A percentile compares a stretch with the other conserved stretches of the same genome.
Evolutionary conservation across 2,113 vertebrate species (phyloP).

Genomic region (Megaceryle torquata): DNA sequence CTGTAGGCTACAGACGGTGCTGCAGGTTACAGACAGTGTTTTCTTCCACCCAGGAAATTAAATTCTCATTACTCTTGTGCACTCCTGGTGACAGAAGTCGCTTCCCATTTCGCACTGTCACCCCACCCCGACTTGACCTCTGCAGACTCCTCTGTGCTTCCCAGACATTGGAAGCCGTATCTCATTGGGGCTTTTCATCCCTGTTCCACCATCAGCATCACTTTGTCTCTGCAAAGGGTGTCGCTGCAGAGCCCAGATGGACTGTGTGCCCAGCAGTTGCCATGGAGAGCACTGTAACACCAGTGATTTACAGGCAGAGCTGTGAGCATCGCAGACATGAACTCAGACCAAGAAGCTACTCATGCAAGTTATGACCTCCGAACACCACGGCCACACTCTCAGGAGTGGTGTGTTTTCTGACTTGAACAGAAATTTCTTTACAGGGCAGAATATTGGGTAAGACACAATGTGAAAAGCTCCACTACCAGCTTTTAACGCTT

Average conservation of each 20-base stretch:
- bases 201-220: not conserved
- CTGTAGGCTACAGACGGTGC: not conserved
- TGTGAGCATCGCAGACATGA: accelerated
- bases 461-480: not conserved
- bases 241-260: not conserved
- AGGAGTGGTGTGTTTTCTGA: accelerated
- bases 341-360: not conserved
- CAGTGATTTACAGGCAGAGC: not conserved
- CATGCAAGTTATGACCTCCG: accelerated
- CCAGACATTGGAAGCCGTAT: accelerated
- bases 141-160: accelerated
- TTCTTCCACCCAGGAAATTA: not conserved
- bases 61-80: not conserved
- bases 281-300: not conserved
- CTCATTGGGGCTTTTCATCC: not conserved
- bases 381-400: not conserved
- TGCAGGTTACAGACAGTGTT: not conserved
- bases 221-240: not conserved
- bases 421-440: not conserved
- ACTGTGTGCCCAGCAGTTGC: not conserved
- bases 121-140: not conserved
- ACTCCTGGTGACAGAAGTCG: not conserved
- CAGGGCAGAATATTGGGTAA: not conserved
- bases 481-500: not conserved
- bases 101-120: not conserved